Percentiles rank a stretch among this genome's conserved stretches.
Conservation (phyloP, 2,797 vertebrate species). For the Parotocinclus haroldoi region DNA sequence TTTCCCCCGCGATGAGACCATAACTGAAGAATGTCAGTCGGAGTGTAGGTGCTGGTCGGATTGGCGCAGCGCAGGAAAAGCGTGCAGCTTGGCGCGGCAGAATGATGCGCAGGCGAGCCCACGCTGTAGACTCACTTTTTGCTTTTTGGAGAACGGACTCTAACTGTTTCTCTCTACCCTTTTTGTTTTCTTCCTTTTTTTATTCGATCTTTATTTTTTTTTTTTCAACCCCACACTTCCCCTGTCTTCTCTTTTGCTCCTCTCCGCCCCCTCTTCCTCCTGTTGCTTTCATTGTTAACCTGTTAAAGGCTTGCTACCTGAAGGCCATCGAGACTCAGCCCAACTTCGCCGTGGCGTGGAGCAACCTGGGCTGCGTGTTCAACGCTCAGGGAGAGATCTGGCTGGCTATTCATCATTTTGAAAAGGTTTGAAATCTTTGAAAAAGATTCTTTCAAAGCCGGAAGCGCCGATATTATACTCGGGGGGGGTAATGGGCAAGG, state of each 20-base stretch:
- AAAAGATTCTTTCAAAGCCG: too few species aligned
- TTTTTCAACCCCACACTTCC: conserved; percentile 57
- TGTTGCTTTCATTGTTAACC: conserved; percentile 67
- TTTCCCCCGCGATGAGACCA: conserved; percentile 46
- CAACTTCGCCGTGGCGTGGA: conserved; percentile 99
- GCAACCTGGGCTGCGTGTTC: conserved; percentile 99
- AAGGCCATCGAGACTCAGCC: conserved; percentile 99
- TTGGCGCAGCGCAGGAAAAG: conserved; percentile 98
- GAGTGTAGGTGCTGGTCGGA: conserved; percentile 88
- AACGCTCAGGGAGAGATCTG: conserved; percentile 99
- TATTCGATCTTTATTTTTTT: conserved; percentile 67
- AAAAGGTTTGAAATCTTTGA: too few species aligned
- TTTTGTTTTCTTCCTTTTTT: conserved; percentile 67
- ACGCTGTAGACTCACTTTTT: conserved; percentile 99
- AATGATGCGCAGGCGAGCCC: conserved; percentile 90
- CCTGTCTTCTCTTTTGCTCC: conserved; percentile 45
- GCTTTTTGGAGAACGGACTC: conserved; percentile 80
- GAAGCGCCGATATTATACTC: too few species aligned
- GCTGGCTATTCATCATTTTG: conserved; percentile 99
- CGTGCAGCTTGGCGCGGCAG: conserved; percentile 95
- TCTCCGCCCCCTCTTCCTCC: conserved; percentile 59
- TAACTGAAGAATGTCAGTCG: conserved; percentile 91
- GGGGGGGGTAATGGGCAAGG: too few species aligned
- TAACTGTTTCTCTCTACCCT: conserved; percentile 78
- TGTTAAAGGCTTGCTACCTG: conserved; percentile 97